Conservation (phyloP, 2,888 invertebrate genomes). For the Hydraecia micacea region DNA sequence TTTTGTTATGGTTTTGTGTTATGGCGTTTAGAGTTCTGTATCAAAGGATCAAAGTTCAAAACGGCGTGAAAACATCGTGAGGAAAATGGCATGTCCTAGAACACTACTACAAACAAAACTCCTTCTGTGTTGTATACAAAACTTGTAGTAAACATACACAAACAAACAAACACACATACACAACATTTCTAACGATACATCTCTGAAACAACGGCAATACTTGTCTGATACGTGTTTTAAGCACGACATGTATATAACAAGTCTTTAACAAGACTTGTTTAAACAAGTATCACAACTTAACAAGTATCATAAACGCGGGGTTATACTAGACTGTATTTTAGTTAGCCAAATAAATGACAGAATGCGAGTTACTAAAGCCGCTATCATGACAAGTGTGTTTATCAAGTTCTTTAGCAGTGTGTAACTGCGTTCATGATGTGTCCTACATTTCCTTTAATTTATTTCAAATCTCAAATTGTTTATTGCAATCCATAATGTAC, state of each 20-base stretch:
- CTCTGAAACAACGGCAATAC: background rate
- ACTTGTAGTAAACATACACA: background rate
- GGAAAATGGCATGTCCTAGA: background rate
- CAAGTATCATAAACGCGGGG: too few relatives aligned
- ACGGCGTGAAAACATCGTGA: background rate
- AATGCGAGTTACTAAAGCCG: background rate
- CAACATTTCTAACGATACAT: background rate
- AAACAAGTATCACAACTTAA: background rate
- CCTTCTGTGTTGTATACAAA: background rate
- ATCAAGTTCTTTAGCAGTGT: background rate
- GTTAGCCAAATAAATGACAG: background rate
- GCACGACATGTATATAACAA: background rate
- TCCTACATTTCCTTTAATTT: background rate
- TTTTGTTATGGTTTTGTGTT: constrained; percentile 22
- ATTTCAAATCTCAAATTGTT: too few relatives aligned
- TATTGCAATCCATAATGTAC: too few relatives aligned
- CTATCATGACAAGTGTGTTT: background rate
- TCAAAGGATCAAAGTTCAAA: background rate
- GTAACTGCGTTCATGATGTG: background rate
- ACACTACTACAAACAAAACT: too few relatives aligned
- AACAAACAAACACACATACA: background rate
- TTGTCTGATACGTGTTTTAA: background rate
- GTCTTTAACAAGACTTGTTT: background rate
- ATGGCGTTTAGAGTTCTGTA: background rate
- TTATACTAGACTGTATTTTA: background rate